Evolutionary conservation across 2,888 invertebrate genomes (phyloP).

Genomic region (Idaea aversata): DNA sequence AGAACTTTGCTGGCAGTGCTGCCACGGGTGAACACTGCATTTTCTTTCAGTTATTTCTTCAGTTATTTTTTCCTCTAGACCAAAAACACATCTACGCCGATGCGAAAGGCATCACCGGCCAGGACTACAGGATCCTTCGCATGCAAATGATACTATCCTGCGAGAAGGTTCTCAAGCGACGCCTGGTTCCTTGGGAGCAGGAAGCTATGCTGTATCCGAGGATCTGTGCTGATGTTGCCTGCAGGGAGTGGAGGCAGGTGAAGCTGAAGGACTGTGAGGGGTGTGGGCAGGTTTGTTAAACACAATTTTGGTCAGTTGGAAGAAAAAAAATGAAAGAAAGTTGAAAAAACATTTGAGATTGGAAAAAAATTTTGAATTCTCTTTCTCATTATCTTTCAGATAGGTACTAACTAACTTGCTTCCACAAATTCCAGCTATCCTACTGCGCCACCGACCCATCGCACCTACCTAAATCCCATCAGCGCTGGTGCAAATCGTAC

Average conservation of each 20-base stretch:
- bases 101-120: constrained; percentile 70
- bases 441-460: constrained; percentile 73
- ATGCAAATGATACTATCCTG: constrained; percentile 82
- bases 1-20: neutral
- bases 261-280: constrained; percentile 75
- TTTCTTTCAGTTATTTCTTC: neutral
- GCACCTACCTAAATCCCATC: constrained; percentile 77
- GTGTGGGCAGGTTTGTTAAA: constrained; percentile 78
- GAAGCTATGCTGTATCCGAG: constrained; percentile 85
- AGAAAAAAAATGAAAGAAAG: no score
- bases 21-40: neutral
- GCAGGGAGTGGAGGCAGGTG: constrained; percentile 77
- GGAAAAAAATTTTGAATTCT: no score
- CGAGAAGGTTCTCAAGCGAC: constrained; percentile 79
- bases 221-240: constrained; percentile 77
- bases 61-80: constrained; percentile 47
- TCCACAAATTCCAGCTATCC: constrained; percentile 60
- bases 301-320: neutral
- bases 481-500: constrained; percentile 83
- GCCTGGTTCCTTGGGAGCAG: constrained; percentile 83
- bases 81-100: constrained; percentile 77
- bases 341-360: no score
- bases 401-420: neutral
- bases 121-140: constrained; percentile 82
- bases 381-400: neutral